phyloP scores from a whole-genome alignment of 37 sponge, comb jelly and placozoan species.

The Axinella damicornis region DNA sequence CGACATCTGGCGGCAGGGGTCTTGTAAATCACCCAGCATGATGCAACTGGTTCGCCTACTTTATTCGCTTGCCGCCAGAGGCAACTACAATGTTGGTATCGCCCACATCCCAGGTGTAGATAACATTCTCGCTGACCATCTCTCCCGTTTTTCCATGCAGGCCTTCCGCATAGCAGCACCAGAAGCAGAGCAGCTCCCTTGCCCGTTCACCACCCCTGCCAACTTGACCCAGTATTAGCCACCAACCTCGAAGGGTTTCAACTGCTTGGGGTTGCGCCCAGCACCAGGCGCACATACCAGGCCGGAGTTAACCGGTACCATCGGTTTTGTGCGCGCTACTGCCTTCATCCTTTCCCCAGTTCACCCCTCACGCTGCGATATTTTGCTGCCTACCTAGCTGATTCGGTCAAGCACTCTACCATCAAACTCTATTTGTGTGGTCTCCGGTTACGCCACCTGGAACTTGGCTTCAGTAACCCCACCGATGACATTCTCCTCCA shows the following conservation, averaged over 20 bases:
- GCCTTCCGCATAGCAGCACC: slow-evolving; percentile 15
- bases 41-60: slow-evolving; percentile 39
- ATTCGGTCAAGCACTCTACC: background rate
- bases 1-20: background rate
- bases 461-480: background rate
- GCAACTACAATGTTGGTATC: background rate
- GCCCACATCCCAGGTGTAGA: slow-evolving; percentile 28
- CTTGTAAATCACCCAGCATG: background rate
- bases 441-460: slow-evolving; percentile 2
- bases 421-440: slow-evolving; percentile 10
- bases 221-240: background rate
- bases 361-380: background rate
- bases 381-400: slow-evolving; percentile 2
- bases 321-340: slow-evolving; percentile 3
- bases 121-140: slow-evolving; percentile 26
- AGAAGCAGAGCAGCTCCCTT: slow-evolving; percentile 10
- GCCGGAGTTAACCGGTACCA: slow-evolving; percentile 10
- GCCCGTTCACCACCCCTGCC: background rate
- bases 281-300: slow-evolving; percentile 20
- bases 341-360: slow-evolving; percentile 23
- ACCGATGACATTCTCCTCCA: background rate
- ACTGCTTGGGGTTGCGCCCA: background rate
- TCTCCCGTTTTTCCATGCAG: slow-evolving; percentile 18
- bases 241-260: background rate
- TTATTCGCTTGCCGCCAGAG: background rate